Base-by-base conservation (phyloP, 2,797 vertebrate species). In the Coregonus sp. region DNA sequence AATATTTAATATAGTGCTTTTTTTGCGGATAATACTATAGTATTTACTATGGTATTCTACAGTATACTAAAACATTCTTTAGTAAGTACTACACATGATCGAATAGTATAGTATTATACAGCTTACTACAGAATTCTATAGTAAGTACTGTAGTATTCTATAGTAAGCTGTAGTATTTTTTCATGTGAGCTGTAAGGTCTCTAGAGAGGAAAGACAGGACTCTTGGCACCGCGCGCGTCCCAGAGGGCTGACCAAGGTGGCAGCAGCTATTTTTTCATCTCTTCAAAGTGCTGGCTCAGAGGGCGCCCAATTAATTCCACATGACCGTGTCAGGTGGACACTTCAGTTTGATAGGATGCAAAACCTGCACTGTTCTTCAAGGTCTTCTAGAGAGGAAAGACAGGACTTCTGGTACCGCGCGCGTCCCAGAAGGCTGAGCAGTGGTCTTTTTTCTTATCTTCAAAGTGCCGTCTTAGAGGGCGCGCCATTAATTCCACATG, bases 281-380 rank as follows among this genome's bases (percentile, higher is more conserved):
- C 33, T 20, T 70, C 37, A 47, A n/a, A 37, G 18, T 70, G 68
- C 37, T 40, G 31, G 68, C 18, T 70, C 12, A 20, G 37, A 37
- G 35, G 16, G 37, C 16, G 2, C 67, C 67, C 40, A 47, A 47
- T 2, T 47, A 47, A 47, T 47, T 11, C 40, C 40, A 47, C 40
- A 47, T 47, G 40, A 11, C 9, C 9, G 40, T 79, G 84, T 83
- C 80, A 51, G 61, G 50, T 78, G 40, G 40, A 12, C 75, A 80
- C 70, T 84, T 84, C 67, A 47, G 75, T 61, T 52, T 51, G 61
- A 47, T 47, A 47, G 40, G 40, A 12, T 47, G 40, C 40, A 47
- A 47, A 9, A 12, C 40, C 40, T 63, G 12, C 18, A 5, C 31
- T 69, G 33, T 35, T 37, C 35, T 37, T 33, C 6, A 37, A 35